Conservation (phyloP, 2,113 vertebrate genomes). For the Argyrosomus japonicus region DNA sequence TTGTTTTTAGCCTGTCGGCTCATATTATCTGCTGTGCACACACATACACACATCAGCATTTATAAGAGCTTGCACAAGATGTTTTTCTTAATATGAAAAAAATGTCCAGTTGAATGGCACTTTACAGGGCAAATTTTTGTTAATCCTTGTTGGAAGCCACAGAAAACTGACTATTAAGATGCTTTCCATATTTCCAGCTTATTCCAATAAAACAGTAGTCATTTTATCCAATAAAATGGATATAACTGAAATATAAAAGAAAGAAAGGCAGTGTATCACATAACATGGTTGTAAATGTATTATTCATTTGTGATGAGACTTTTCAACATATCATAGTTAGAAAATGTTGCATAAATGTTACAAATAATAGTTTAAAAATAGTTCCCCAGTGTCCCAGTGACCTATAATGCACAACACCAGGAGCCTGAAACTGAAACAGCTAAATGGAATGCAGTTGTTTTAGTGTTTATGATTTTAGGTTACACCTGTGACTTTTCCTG, state of each 20-base stretch:
- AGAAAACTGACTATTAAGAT: background rate
- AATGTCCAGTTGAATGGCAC: slow-evolving; percentile 42
- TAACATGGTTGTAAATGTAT: background rate
- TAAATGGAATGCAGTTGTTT: background rate
- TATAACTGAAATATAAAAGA: slow-evolving; percentile 1
- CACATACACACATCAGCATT: slow-evolving; percentile 62
- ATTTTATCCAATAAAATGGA: background rate
- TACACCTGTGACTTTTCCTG: background rate
- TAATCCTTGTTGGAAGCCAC: slow-evolving; percentile 19
- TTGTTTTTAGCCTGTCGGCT: slow-evolving; percentile 77
- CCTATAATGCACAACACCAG: background rate
- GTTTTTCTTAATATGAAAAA: slow-evolving; percentile 22
- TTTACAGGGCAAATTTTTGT: slow-evolving; percentile 46
- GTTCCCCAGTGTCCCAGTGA: background rate
- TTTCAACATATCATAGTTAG: background rate
- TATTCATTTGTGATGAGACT: background rate
- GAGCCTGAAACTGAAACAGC: background rate
- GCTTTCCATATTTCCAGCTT: slow-evolving; percentile 11
- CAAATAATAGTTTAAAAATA: background rate
- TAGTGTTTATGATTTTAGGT: background rate
- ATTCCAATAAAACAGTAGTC: background rate
- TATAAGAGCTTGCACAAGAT: slow-evolving; percentile 32
- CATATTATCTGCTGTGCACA: slow-evolving; percentile 57
- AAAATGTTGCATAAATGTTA: background rate
- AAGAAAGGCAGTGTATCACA: background rate